A percentile compares a stretch with the other conserved stretches of the same genome.
These are phyloP conservation scores for Orchesellides sinensis DNA, from an alignment of 2,888 invertebrate species.

Conservation along the genomic window DNA sequence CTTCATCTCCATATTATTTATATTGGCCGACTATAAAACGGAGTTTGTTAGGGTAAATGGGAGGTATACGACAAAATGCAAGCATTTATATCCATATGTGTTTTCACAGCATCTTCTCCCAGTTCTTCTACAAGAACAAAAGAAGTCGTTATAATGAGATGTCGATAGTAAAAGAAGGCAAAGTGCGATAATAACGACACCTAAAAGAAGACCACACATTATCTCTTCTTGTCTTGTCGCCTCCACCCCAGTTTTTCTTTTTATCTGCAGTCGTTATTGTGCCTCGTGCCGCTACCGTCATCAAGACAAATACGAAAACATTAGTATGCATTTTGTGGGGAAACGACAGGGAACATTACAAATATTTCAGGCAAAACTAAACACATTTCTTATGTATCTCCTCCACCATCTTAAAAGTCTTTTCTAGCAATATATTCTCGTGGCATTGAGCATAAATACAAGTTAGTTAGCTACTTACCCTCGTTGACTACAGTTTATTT, in stretches of 20 bases:
- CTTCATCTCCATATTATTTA: too few species aligned
- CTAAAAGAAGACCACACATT: conserved; percentile 27
- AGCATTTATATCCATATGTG: neutral
- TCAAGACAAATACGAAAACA: too few species aligned
- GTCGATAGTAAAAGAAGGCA: conserved; percentile 1
- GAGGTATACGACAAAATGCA: neutral
- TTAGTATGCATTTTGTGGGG: neutral
- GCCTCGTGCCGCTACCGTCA: neutral
- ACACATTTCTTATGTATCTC: conserved; percentile 32
- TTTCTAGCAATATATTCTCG: too few species aligned
- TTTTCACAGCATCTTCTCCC: neutral
- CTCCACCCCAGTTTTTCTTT: neutral
- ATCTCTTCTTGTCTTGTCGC: neutral
- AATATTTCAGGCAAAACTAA: conserved; percentile 35
- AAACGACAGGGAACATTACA: conserved; percentile 28
- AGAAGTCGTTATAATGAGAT: neutral
- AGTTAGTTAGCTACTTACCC: neutral
- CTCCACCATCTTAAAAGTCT: conserved; percentile 16
- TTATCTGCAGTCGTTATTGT: neutral
- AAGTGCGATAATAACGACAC: conserved; percentile 24
- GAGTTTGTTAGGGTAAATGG: too few species aligned
- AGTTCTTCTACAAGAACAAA: neutral
- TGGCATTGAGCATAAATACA: neutral
- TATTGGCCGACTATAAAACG: conserved; percentile 14
- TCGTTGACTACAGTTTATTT: neutral